Evolutionary conservation across 2,113 vertebrate genomes (phyloP), one percentile per base, ranked within the genome.

Genomic region (Varanus salvator): DNA sequence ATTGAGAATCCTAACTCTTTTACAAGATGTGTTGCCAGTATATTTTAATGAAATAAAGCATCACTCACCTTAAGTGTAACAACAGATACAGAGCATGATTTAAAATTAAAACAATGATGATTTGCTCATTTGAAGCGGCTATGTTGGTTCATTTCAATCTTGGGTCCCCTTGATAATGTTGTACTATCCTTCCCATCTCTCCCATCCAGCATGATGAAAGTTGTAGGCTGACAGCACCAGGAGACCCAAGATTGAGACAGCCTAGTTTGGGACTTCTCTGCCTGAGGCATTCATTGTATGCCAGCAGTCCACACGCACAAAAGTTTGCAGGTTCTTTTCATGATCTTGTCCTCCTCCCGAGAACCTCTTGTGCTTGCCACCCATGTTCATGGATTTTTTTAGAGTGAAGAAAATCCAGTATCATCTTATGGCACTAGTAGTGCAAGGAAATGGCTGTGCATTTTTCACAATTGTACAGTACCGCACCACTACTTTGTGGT

Each of bases 41-140:
- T 97, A 97, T 98, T 98, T 98, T 98, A 97, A 97, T 96, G 94
- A 96, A 97, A 97, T 97, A 96, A 97, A 97, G 93, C 94, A 90
- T 95, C 96, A 94, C 94, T 96, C 93, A 89, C 71, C 92, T 94
- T 95, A 92, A 90, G 29, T 87, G 84, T 71, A 69, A 31, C 54
- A 86, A 87, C 89, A 93, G 85, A 44, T 4, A 23, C 78, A 78
- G 82, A 31, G 66, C n/a, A 48, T 85, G 5, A 21, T 82, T 85
- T 74, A 64, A 8, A 48, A 50, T 64, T 14, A n/a, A 29, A 80
- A 52, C 1, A 48, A 72, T 2, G 27, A 34, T 4, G 29, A 54
- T 54, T 15, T n/a, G 27, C 21, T 21, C 76, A 17, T 27, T 80
- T n/a, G 38, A 48, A 64, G 27, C 44, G 80, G 44, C 8, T 15